A percentile compares a stretch with the other conserved stretches of the same genome.
These are phyloP conservation scores for Rhinatrema bivittatum DNA, from an alignment of 2,797 vertebrate species.

Conservation along the genomic window DNA sequence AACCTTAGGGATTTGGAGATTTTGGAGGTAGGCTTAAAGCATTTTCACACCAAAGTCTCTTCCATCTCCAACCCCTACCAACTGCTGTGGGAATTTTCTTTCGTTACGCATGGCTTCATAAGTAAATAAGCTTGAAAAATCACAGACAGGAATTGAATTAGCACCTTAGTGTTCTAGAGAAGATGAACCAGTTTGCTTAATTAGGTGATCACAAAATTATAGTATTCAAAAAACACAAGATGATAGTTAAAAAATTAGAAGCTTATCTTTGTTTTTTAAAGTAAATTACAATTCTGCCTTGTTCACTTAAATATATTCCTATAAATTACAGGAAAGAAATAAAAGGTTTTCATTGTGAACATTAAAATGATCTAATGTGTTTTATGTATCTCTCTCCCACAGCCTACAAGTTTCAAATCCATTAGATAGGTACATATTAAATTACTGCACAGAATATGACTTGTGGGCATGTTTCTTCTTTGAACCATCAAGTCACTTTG, in stretches of 20 bases:
- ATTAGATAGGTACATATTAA: too few relatives aligned
- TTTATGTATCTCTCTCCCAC: too few relatives aligned
- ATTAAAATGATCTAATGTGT: too few relatives aligned
- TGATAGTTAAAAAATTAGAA: not conserved
- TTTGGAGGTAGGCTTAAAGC: conserved; percentile 74
- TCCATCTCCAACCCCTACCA: conserved; percentile 50
- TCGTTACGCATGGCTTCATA: conserved; percentile 84
- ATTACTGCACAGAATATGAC: too few relatives aligned
- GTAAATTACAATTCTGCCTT: too few relatives aligned
- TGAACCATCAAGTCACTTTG: too few relatives aligned
- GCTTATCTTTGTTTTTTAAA: too few relatives aligned
- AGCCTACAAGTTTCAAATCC: too few relatives aligned
- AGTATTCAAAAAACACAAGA: conserved; percentile 27
- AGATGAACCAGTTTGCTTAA: conserved; percentile 59
- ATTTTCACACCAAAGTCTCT: conserved; percentile 44
- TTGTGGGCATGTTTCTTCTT: too few relatives aligned
- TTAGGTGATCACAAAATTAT: conserved; percentile 42
- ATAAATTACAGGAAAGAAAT: too few relatives aligned
- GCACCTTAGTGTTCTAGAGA: conserved; percentile 41
- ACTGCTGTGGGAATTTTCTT: conserved; percentile 81
- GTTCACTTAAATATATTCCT: too few relatives aligned
- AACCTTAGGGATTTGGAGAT: conserved; percentile 71
- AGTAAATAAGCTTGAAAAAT: conserved; percentile 79
- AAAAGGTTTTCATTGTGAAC: too few relatives aligned
- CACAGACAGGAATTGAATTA: conserved; percentile 70